Evolutionary conservation across 2,797 vertebrate species (phyloP).

Genomic region (Gambelia wislizenii): DNA sequence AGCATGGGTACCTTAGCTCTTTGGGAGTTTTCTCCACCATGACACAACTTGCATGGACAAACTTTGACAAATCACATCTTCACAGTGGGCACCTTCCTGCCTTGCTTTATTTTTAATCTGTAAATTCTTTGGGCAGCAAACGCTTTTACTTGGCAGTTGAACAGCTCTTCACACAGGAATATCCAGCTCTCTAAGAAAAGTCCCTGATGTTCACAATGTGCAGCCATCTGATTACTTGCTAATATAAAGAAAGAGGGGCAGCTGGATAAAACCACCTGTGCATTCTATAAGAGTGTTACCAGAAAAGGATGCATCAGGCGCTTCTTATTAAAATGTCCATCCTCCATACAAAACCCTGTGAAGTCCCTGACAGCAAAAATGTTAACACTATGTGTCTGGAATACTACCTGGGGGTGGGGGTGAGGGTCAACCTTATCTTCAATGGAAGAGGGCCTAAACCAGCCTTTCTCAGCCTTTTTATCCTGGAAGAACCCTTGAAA

Average conservation of each 20-base stretch:
- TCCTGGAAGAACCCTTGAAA: too few species aligned
- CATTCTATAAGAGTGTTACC: not conserved
- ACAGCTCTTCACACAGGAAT: not conserved
- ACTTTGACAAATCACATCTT: not conserved
- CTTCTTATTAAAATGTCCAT: not conserved
- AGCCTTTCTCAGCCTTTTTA: too few species aligned
- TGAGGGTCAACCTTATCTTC: not conserved
- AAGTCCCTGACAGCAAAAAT: not conserved
- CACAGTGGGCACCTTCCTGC: not conserved
- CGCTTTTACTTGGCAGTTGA: not conserved
- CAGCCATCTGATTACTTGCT: not conserved
- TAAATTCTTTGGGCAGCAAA: not conserved
- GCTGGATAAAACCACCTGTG: not conserved
- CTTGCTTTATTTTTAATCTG: not conserved
- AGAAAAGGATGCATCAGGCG: not conserved
- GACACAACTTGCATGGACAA: not conserved
- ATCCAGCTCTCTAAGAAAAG: not conserved
- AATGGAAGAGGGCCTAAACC: not conserved
- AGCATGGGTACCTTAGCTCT: too few species aligned
- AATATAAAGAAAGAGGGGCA: not conserved
- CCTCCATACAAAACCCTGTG: not conserved
- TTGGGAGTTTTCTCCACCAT: too few species aligned
- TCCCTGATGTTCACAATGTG: not conserved
- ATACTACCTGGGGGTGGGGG: too few species aligned
- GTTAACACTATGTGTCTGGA: not conserved